These are phyloP conservation scores for Columba livia DNA, from an alignment of 2,113 vertebrate genomes.

Conservation along the genomic window DNA sequence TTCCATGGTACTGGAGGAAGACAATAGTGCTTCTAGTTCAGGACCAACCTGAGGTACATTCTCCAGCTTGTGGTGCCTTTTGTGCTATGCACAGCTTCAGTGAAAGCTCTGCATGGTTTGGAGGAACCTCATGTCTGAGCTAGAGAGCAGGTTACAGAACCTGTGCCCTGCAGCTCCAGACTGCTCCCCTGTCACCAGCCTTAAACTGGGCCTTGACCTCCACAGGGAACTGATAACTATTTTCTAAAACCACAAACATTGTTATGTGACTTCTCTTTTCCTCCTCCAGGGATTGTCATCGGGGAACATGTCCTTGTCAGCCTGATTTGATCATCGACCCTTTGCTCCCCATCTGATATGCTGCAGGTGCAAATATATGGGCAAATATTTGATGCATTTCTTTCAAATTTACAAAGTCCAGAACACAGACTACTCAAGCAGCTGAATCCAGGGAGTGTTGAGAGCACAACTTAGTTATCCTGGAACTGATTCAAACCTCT, in stretches of 20 bases:
- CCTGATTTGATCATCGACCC: not conserved
- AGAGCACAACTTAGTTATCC: not conserved
- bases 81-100: not conserved
- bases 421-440: not conserved
- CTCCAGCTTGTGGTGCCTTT: not conserved
- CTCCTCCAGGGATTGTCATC: not conserved
- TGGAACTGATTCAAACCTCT: constrained; percentile 4
- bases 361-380: not conserved
- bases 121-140: not conserved
- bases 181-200: not conserved
- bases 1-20: not conserved
- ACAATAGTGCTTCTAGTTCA: not conserved
- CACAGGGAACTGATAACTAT: not conserved
- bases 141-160: not conserved
- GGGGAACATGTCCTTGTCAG: not conserved
- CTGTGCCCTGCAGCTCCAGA: not conserved
- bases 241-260: not conserved
- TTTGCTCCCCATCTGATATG: not conserved
- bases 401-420: not conserved
- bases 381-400: not conserved
- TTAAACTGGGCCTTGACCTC: not conserved
- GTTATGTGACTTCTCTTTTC: not conserved
- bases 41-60: accelerated
- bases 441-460: not conserved
- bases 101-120: not conserved